Percentiles rank a stretch among this genome's conserved stretches.
Conservation (phyloP, 2,797 vertebrate species). For the Trematomus bernacchii region DNA sequence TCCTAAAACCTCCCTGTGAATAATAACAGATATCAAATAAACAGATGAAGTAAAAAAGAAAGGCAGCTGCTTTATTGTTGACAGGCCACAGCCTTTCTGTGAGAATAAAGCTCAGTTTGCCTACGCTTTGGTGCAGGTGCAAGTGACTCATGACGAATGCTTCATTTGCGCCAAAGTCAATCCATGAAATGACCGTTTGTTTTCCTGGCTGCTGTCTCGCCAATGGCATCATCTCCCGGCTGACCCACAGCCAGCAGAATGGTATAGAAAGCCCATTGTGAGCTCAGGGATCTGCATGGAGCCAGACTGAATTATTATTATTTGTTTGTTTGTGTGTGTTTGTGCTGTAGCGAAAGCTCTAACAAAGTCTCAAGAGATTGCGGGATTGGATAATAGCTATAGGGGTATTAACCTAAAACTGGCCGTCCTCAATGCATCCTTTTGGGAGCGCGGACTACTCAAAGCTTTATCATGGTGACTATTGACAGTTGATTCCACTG, state of each 20-base stretch:
- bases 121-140: conserved; percentile 35
- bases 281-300: conserved; percentile 21
- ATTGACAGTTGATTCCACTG: conserved; percentile 34
- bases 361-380: conserved; percentile 34
- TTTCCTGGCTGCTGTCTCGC: conserved; percentile 54
- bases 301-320: conserved; percentile 8
- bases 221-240: conserved; percentile 38
- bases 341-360: conserved; percentile 35
- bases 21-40: conserved; percentile 43
- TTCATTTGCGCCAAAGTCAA: conserved; percentile 44
- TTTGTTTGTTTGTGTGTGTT: conserved; percentile 19
- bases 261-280: conserved; percentile 58
- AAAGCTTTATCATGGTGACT: conserved; percentile 16
- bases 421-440: conserved; percentile 28
- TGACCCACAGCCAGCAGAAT: conserved; percentile 33
- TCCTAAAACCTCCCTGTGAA: conserved; percentile 52
- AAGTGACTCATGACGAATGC: conserved; percentile 59
- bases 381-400: conserved; percentile 43
- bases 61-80: conserved; percentile 18
- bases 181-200: conserved; percentile 32
- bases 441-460: conserved; percentile 16
- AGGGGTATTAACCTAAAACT: conserved; percentile 58
- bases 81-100: conserved; percentile 20
- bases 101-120: conserved; percentile 10
- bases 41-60: conserved; percentile 9